Evolutionary conservation across 2,797 vertebrate genomes (phyloP).

Genomic region (Carduelis carduelis): DNA sequence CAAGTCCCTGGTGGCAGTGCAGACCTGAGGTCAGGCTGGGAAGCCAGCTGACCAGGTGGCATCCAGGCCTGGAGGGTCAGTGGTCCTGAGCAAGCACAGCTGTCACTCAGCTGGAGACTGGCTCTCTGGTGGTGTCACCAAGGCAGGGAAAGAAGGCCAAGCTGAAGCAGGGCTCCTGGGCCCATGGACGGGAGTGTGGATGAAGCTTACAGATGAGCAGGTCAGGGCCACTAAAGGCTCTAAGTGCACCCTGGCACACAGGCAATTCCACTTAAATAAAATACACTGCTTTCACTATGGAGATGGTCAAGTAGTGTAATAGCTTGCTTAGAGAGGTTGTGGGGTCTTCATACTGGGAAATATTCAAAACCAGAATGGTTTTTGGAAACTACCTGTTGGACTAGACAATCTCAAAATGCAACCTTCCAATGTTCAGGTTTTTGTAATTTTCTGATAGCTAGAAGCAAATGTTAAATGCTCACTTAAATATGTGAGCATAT

Average conservation of each 20-base stretch:
- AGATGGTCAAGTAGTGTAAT: not conserved
- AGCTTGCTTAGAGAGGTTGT: not conserved
- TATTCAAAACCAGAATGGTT: not conserved
- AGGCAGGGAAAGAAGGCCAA: not conserved
- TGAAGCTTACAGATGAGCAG: not conserved
- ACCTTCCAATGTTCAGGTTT: not conserved
- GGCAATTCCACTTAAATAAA: not conserved
- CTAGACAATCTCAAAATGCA: not conserved
- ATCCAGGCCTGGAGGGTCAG: not conserved
- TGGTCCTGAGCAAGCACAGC: not conserved
- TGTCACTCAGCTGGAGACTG: not conserved
- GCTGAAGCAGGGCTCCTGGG: not conserved
- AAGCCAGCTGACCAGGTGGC: not conserved
- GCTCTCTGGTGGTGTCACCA: not conserved
- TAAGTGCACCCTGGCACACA: not conserved
- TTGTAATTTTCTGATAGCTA: not conserved
- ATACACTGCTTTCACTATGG: not conserved
- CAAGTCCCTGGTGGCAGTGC: not conserved
- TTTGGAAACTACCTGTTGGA: not conserved
- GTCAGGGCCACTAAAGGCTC: not conserved
- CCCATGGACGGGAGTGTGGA: not conserved
- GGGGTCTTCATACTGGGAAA: fast-evolving
- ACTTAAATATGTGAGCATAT: not conserved
- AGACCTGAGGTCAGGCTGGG: not conserved
- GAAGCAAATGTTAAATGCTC: not conserved